Base-by-base conservation (phyloP, 2,888 invertebrate genomes). In the Gortyna flavago region DNA sequence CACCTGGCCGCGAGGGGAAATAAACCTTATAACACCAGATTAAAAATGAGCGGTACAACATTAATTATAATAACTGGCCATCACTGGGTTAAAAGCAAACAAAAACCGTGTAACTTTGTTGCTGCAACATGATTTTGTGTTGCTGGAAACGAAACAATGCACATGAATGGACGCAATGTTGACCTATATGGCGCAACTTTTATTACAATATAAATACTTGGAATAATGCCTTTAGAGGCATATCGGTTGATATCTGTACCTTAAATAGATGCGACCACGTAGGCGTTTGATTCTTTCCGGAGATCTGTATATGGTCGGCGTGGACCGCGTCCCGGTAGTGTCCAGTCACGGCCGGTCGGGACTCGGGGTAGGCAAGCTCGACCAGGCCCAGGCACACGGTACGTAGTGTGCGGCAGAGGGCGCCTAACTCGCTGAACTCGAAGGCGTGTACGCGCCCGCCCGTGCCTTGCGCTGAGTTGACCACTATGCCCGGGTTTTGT, bases 351-450 rank as follows among this genome's bases (percentile, higher is more conserved):
- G 97, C 96, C 0, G 97, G 97, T 84, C 98, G 96, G 0, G 97
- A 97, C 90, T 98, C 98, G 0, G 99, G 99, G 91, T 98, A 98
- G 0, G 99, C 99, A 70, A 99, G 95, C 91, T 99, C 98, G 16
- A 99, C 98, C 18, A 99, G 96, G 0, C 99, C 99, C 32, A 99
- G 95, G 89, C 98, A 98, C 9, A 98, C 98, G 82, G 98, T 98
- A 74, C 98, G 97, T 57, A 99, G 93, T 1, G 97, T 97, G 73
- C 97, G 97, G 73, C 98, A 98, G 87, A 99, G 96, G 7, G 97
- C 97, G 11, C 98, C 97, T 75, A 99, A 95, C 91, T 98, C 98
- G 0, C 97, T 94, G 81, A 98, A 97, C n/a, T 97, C 97, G 91
- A 99, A 99, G 0, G 98, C 96, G 86, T 97, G 97, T 4, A 94